phyloP scores from a whole-genome alignment of 2,797 vertebrate genomes.

The Micropoecilia bifurca region DNA sequence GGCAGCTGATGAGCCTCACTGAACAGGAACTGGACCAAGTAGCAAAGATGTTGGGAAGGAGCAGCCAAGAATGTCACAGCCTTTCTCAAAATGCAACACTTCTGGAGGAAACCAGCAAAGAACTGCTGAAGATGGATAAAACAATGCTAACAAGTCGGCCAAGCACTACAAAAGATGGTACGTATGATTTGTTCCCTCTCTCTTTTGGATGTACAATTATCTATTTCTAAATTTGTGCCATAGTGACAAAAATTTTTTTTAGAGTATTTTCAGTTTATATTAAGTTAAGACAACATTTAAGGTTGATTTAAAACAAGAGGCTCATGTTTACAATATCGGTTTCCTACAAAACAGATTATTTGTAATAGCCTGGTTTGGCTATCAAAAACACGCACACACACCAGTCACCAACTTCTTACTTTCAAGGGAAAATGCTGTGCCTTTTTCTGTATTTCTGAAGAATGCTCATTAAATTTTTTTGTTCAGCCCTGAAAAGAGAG shows the following conservation, averaged over 20 bases:
- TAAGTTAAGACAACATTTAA: neutral
- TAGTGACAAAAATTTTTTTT: neutral
- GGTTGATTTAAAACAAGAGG: neutral
- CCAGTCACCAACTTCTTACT: neutral
- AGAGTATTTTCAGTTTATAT: neutral
- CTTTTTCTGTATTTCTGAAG: neutral
- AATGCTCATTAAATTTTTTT: neutral
- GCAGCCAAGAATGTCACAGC: slow-evolving; percentile 59
- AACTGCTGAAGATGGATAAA: slow-evolving; percentile 68
- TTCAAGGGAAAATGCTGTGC: neutral
- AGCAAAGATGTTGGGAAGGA: slow-evolving; percentile 58
- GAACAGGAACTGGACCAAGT: slow-evolving; percentile 67
- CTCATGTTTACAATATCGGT: neutral
- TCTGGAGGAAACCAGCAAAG: slow-evolving; percentile 71
- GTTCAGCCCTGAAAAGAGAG: neutral
- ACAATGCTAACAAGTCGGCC: slow-evolving; percentile 36
- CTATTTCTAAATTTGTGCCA: neutral
- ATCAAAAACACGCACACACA: neutral
- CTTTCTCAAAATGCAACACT: slow-evolving; percentile 58
- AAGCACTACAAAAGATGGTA: slow-evolving; percentile 53
- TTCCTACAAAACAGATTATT: neutral
- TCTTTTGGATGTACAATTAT: neutral
- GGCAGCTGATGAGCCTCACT: slow-evolving; percentile 77
- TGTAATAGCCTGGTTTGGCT: neutral
- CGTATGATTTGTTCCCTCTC: slow-evolving; percentile 22